Base-by-base conservation (phyloP, 1,140 invertebrate genomes). In the Contarinia nasturtii region DNA sequence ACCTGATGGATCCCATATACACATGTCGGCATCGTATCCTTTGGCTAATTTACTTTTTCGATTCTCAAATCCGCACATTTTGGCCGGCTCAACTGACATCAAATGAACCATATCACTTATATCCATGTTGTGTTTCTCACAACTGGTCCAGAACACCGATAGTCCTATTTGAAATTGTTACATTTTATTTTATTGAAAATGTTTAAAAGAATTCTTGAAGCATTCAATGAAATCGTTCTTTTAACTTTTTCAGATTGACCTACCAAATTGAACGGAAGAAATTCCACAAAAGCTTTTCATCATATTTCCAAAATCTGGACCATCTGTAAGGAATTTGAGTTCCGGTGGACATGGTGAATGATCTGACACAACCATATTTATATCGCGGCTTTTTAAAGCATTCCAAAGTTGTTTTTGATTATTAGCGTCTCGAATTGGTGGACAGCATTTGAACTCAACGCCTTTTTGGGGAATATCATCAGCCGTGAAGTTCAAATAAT, bases 201-300 rank as follows among this genome's bases (percentile, higher is more conserved):
- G 10, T 27, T 5, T 5, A 27, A 27, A 10, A 27, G 27, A 27
- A 10, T 27, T 27, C 10, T 27, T 27, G 27, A 27, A 27, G 10
- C 3, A 27, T 27, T 3, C 10, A 10, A 27, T 27, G 10, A 27
- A 27, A 27, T n/a, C n/a, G n/a, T n/a, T n/a, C n/a, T n/a, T n/a
- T n/a, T n/a, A n/a, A n/a, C n/a, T n/a, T n/a, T n/a, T n/a, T 27
- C 10, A 27, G 10, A 5, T 27, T 27, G 27, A 27, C 55, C 47
- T 63, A 76, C 77, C 78, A 56, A 82, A 77, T 59, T 84, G 81
- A 22, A 83, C 56, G 0, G 76, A 79, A 3, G 79, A 73, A 49
- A 84, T 80, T 42, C 80, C 81, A 44, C 77, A 79, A 78, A 79
- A 82, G 41, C 79, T 77, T 53, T 67, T 65, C 48, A 81, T 56